These are phyloP conservation scores for Hemibagrus guttatus DNA, from an alignment of 2,797 vertebrate genomes.

Conservation along the genomic window DNA sequence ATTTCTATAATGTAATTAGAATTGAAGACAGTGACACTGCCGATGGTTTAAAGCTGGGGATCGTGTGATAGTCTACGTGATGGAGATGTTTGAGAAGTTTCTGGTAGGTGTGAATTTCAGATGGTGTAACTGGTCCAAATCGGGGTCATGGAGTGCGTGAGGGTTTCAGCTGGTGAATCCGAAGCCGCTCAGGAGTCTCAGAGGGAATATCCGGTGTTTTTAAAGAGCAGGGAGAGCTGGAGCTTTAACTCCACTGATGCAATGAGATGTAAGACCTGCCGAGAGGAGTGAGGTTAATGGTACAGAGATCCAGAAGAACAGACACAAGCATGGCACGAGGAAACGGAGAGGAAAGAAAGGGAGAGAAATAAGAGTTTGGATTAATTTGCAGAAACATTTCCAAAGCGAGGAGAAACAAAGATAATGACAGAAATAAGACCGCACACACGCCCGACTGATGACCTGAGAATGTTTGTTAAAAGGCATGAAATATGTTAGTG, in stretches of 20 bases:
- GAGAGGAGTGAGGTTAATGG: neutral
- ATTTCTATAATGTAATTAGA: neutral
- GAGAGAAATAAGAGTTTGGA: neutral
- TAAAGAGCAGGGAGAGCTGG: neutral
- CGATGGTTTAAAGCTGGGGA: neutral
- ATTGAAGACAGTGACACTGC: neutral
- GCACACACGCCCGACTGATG: neutral
- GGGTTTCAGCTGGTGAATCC: neutral
- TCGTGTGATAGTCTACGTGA: neutral
- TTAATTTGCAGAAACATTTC: neutral
- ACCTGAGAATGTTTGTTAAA: neutral
- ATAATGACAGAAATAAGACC: neutral
- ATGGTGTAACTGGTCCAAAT: slow-evolving; percentile 61
- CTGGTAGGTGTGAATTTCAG: neutral
- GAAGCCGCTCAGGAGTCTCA: neutral
- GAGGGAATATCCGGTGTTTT: slow-evolving; percentile 18
- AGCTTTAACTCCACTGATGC: slow-evolving; percentile 17
- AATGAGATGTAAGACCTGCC: slow-evolving; percentile 19
- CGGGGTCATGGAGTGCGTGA: neutral
- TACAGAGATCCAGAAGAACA: neutral
- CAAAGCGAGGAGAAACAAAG: too few species aligned
- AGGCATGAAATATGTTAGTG: neutral
- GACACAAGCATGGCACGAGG: neutral
- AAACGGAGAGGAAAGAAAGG: neutral
- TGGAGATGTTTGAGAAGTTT: neutral